These are phyloP conservation scores for Pantala flavescens DNA, from an alignment of 1,140 invertebrate genomes.

Conservation along the genomic window DNA sequence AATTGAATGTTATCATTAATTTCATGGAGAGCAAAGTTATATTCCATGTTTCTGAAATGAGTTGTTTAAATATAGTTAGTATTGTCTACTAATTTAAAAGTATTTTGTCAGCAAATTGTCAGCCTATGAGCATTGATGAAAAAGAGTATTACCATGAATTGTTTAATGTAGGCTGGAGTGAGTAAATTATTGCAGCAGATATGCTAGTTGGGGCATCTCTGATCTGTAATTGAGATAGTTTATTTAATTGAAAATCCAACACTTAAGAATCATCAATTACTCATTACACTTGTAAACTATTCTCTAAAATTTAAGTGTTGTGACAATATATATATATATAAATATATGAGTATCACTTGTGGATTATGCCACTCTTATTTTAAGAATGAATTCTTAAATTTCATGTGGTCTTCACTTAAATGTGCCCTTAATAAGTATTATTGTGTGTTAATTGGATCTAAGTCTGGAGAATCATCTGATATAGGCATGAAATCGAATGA, in stretches of 20 bases:
- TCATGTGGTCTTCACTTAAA: constrained; percentile 9
- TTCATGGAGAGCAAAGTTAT: too few species aligned
- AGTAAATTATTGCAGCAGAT: too few species aligned
- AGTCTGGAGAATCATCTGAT: background rate
- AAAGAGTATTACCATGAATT: too few species aligned
- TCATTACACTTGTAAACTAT: background rate
- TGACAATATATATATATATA: background rate
- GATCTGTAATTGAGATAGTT: background rate
- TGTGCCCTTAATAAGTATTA: background rate
- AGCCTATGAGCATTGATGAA: too few species aligned
- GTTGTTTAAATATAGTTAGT: too few species aligned
- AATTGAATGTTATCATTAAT: too few species aligned
- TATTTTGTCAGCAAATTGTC: too few species aligned
- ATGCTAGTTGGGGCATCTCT: too few species aligned
- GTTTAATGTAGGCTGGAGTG: too few species aligned
- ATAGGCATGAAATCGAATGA: background rate
- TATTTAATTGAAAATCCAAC: background rate
- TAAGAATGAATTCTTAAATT: background rate
- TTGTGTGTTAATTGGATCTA: background rate
- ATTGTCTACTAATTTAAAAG: too few species aligned
- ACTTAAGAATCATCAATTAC: background rate
- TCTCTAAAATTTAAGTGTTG: background rate
- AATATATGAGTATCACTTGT: too few species aligned
- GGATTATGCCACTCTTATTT: background rate
- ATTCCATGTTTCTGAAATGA: too few species aligned